phyloP scores from a whole-genome alignment of 1,140 invertebrate genomes.

The Anagrus nilaparvatae region DNA sequence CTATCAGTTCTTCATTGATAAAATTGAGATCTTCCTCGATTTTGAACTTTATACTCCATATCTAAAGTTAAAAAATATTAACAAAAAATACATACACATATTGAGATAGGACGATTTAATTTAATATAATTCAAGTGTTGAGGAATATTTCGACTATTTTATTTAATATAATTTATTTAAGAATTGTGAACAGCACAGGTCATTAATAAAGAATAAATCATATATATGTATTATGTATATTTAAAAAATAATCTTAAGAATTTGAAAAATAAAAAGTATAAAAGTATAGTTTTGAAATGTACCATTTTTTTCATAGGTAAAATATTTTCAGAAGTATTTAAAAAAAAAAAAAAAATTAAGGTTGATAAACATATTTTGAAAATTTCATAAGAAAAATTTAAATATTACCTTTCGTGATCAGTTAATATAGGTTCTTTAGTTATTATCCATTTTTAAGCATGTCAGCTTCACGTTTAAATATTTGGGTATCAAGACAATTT shows the following conservation, averaged over 20 bases:
- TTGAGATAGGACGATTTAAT: no score
- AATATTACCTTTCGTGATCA: constrained; percentile 44
- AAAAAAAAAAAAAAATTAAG: constrained; percentile 34
- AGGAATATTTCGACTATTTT: no score
- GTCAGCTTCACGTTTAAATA: constrained; percentile 74
- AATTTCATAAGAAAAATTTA: constrained; percentile 10
- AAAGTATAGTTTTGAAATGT: constrained; percentile 1
- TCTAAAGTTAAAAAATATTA: constrained; percentile 21
- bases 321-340: constrained; percentile 33
- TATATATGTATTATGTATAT: no score
- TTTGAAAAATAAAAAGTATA: neutral
- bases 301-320: constrained; percentile 33
- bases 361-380: constrained; percentile 9
- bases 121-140: no score
- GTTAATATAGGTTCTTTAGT: constrained; percentile 62
- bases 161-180: no score
- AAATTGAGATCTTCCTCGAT: constrained; percentile 27
- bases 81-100: no score
- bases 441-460: constrained; percentile 72
- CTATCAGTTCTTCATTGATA: constrained; percentile 33
- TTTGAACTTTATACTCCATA: constrained; percentile 26
- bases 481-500: constrained; percentile 77
- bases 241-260: no score
- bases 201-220: no score
- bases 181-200: no score